Base-by-base conservation (phyloP, 2,888 invertebrate genomes). In the Danaus chrysippus region DNA sequence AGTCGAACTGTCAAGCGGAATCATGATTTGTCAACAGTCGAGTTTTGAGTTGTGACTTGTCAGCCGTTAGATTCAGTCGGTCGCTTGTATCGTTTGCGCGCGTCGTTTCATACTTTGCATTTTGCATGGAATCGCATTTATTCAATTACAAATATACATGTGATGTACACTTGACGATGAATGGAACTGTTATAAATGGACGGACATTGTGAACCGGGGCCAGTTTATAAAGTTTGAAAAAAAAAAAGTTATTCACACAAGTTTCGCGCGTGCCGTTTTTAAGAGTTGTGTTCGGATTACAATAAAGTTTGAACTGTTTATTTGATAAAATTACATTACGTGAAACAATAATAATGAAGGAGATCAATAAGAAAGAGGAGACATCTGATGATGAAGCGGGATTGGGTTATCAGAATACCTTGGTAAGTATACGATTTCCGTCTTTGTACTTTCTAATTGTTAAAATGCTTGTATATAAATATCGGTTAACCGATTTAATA, bases 401-500 rank as follows among this genome's bases (percentile, higher is more conserved):
- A 64, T 84, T 95, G 76, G 95, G 95, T 58, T 94, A 94, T 74
- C 93, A 94, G 79, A 93, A 94, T 72, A 94, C 94, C 54, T 92
- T 94, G 93, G 94, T 94, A 74, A 93, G 93, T 92, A 34, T 34
- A 6, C 23, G 23, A 5, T 34, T 34, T 34, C 23, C 23, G 23
- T 41, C 8, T 53, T 53, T 62, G 43, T 69, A 59, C 60, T 67
- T 49, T 49, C 49, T 49, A 49, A 49, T 17, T 17, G 49, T 49
- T 49, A 49, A 9, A 17, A 15, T 3, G 1, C 9, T 49, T 49
- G 8, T 49, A 34, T 34, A 34, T 34, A 34, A 34, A 34, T 6
- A 34, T 34, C 23, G 23, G 23, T 34, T 34, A 1, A 34, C 23
- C 23, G 23, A 34, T 34, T 34, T 34, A 34, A 1, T 3, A 34